phyloP scores from a whole-genome alignment of 2,113 vertebrate genomes.

The Blennius ocellaris region DNA sequence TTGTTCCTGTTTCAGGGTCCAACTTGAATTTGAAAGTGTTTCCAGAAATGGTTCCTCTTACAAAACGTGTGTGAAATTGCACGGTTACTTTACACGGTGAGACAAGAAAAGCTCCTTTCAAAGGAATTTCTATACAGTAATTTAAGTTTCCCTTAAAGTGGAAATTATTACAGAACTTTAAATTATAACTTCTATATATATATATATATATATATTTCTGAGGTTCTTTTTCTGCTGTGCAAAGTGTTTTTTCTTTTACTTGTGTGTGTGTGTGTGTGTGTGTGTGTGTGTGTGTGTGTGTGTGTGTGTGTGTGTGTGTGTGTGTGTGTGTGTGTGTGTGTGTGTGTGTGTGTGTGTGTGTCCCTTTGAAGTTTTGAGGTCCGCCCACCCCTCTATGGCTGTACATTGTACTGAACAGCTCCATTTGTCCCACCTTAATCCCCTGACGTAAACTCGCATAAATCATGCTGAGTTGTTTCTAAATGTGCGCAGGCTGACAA shows the following conservation, averaged over 20 bases:
- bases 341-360: slow-evolving; percentile 5
- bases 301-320: slow-evolving; percentile 9
- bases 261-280: slow-evolving; percentile 9
- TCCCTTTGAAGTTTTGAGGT: slow-evolving; percentile 69
- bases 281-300: slow-evolving; percentile 6
- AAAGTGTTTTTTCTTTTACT: too few species aligned
- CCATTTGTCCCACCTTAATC: slow-evolving; percentile 80
- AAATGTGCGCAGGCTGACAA: slow-evolving; percentile 49
- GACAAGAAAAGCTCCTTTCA: too few species aligned
- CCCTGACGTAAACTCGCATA: slow-evolving; percentile 73
- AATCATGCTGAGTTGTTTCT: slow-evolving; percentile 68
- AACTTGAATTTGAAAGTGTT: not conserved
- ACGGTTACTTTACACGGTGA: too few species aligned
- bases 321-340: slow-evolving; percentile 3
- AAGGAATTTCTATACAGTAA: not conserved
- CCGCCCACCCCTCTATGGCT: slow-evolving; percentile 59
- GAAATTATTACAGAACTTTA: not conserved
- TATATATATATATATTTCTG: too few species aligned
- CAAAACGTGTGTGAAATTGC: too few species aligned
- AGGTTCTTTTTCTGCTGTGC: too few species aligned
- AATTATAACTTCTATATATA: not conserved
- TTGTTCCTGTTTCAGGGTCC: not conserved
- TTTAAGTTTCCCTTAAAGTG: not conserved
- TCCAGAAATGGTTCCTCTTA: too few species aligned
- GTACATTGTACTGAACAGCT: slow-evolving; percentile 70